Evolutionary conservation across 2,888 invertebrate genomes (phyloP).

Genomic region (Cataglyphis livida): DNA sequence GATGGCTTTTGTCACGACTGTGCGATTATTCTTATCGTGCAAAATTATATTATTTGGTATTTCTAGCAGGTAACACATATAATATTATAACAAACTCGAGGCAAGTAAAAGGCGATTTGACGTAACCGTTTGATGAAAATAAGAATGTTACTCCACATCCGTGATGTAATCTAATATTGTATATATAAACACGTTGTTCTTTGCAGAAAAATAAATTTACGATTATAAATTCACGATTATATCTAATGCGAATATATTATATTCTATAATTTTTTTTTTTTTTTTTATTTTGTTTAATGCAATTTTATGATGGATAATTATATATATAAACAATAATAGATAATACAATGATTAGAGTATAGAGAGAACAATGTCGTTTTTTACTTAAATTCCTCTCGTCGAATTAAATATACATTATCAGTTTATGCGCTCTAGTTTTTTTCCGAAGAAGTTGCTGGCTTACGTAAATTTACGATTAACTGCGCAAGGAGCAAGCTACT

Average conservation of each 20-base stretch:
- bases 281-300: neutral
- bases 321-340: neutral
- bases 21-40: too few relatives aligned
- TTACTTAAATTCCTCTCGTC: neutral
- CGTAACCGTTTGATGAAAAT: neutral
- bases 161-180: neutral
- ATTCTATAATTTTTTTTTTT: neutral
- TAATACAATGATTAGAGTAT: neutral
- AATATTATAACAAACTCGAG: neutral
- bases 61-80: neutral
- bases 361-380: neutral
- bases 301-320: neutral
- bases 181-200: neutral
- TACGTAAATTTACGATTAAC: conserved; percentile 28
- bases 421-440: neutral
- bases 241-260: neutral
- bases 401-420: neutral
- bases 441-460: neutral
- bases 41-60: neutral
- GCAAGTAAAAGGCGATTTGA: conserved; percentile 35
- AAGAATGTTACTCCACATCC: conserved; percentile 2
- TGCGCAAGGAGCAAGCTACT: neutral
- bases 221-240: neutral
- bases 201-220: neutral
- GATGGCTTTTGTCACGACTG: neutral